Evolutionary conservation across 1,140 invertebrate genomes (phyloP), one percentile per base, ranked within the genome.

Genomic region (Zaprionus gabonicus): DNA sequence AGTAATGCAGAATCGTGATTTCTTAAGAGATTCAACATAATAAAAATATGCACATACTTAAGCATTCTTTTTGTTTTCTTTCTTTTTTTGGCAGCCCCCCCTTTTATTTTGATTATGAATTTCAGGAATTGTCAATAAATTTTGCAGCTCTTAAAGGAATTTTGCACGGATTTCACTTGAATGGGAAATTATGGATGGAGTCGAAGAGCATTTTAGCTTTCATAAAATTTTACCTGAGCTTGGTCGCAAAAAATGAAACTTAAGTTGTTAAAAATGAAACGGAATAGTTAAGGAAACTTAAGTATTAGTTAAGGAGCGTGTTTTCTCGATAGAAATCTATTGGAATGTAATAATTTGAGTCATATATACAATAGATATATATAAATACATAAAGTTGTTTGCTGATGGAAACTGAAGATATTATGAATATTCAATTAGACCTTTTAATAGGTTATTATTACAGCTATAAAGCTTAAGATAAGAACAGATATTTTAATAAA

Each of bases 11-110:
- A 41, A 53, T 53, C 27, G 17, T 41, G 41, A 70, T 58, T 71
- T 58, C 27, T 70, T 59, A 64, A 75, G 49, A 34, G 31, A 75
- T 70, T 31, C 15, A 51, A 69, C 65, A 70, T 9, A 71, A 71
- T 76, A 76, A 76, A 75, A 76, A 75, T 75, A 58, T 75, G 72
- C 72, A 64, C 67, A 75, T 64, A 75, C 53, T 58, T 71, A 58
- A 69, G 59, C 20, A 60, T 44, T 25, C 27, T 59, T 71, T 41
- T 28, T 28, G 53, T 57, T 58, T 51, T 66, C 27, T 49, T 59
- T 59, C 23, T 34, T 59, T 12, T 36, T 58, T 58, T 58, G 27
- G n/a, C 44, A 67, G 67, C 6, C 7, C 7, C 1, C 7, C 1
- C 7, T 27, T 17, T 55, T 58, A 44, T 55, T 17, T 55, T 58